These are phyloP conservation scores for Pachypeltis micranthus DNA, from an alignment of 1,140 invertebrate genomes.

Conservation along the genomic window DNA sequence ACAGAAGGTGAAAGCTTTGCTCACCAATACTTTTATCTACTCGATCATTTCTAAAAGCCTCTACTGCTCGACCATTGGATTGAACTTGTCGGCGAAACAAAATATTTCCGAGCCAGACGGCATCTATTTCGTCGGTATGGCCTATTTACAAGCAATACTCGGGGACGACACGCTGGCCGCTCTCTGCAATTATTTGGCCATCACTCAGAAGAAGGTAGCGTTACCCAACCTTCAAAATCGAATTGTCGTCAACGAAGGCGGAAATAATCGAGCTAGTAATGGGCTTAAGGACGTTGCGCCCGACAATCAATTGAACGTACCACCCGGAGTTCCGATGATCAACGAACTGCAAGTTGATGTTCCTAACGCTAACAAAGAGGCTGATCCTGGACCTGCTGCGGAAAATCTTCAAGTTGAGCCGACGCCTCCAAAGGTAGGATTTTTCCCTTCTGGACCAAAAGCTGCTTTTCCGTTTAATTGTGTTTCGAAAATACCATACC, in stretches of 20 bases:
- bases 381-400: too few relatives aligned
- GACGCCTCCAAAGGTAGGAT: too few relatives aligned
- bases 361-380: too few relatives aligned
- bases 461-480: too few relatives aligned
- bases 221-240: too few relatives aligned
- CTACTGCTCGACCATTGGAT: constrained; percentile 36
- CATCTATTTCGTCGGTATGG: background rate
- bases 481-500: too few relatives aligned
- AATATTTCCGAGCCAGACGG: background rate
- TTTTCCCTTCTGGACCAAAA: too few relatives aligned
- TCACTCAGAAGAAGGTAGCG: constrained; percentile 50
- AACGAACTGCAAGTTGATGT: too few relatives aligned
- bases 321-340: background rate
- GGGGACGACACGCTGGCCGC: constrained; percentile 51
- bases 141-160: constrained; percentile 33
- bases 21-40: constrained; percentile 13
- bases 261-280: constrained; percentile 12
- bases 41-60: constrained; percentile 22
- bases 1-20: constrained; percentile 20
- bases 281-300: background rate
- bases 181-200: constrained; percentile 53
- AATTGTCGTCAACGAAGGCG: constrained; percentile 46
- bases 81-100: constrained; percentile 38
- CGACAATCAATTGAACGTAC: background rate
- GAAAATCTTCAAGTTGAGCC: too few relatives aligned